Base-by-base conservation (phyloP, 2,888 invertebrate species). In the Drosophila parthenogenetica region DNA sequence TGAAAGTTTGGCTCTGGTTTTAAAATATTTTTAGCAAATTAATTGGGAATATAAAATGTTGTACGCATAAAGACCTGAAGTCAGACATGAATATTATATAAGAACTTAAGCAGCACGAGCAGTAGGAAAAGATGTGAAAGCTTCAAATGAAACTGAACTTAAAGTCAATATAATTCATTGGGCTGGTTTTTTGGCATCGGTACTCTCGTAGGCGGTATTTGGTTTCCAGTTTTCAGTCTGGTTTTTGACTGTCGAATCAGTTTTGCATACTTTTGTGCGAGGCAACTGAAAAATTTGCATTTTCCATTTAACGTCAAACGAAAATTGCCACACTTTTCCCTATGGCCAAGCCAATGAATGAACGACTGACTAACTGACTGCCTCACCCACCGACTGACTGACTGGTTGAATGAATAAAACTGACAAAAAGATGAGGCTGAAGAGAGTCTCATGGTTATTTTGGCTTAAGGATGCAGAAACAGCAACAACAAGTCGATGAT, bases 221-320 rank as follows among this genome's bases (percentile, higher is more conserved):
- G 25, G 16, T 35, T 43, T 53, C 8, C 53, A 19, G 40, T 58
- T 16, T 49, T 58, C 55, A 37, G 49, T 43, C 53, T 58, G 73
- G 45, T 22, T 46, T 50, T 68, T 29, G 63, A 32, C 46, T 29
- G 29, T 29, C 8, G 29, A 29, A 29, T 29, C 50, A 64, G 69
- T 60, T 69, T 82, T 82, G 83, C 82, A 83, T 83, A 74, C 76
- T 81, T 86, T 80, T 80, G 78, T 65, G 79, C 68, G 73, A 43
- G 53, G 65, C 72, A 53, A 43, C 60, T 48, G 62, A 63, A 74
- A 79, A 81, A 83, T 83, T 83, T 74, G 79, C 86, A 83, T 83
- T 83, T 83, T 74, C 81, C 79, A 83, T 86, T 86, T 81, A 59
- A 60, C 42, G 69, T 67, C 80, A 79, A 81, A 68, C 62, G 73